Evolutionary conservation across 1,140 invertebrate species (phyloP).

Genomic region (Penaeus vannamei): DNA sequence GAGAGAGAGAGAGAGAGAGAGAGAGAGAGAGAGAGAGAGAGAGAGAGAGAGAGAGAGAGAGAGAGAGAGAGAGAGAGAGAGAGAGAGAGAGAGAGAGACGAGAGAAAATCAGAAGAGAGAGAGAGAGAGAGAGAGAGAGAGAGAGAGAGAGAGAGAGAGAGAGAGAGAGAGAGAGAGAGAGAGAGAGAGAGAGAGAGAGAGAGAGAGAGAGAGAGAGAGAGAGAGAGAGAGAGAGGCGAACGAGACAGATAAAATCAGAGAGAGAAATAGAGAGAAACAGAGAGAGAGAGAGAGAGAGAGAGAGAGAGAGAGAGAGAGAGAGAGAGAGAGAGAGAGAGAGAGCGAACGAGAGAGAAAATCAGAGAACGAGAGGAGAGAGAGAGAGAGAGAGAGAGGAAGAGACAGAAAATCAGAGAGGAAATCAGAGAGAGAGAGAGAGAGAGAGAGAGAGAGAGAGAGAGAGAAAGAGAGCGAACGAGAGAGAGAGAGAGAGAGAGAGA

Average conservation of each 20-base stretch:
- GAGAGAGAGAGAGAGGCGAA: background rate
- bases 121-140: background rate
- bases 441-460: background rate
- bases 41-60: background rate
- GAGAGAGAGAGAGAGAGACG: background rate
- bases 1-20: background rate
- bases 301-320: background rate
- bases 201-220: background rate
- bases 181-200: background rate
- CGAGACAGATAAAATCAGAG: no score
- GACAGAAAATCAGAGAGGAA: no score
- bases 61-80: background rate
- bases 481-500: background rate
- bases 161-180: background rate
- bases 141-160: background rate
- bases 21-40: background rate
- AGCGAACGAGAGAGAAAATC: no score
- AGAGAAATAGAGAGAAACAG: background rate
- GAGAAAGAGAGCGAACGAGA: background rate
- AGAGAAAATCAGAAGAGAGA: no score
- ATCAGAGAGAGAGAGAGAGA: no score
- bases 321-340: background rate
- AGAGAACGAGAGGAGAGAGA: no score
- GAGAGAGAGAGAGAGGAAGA: no score
- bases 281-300: no score